phyloP scores from a whole-genome alignment of 2,888 invertebrate species.

The Hemithea aestivaria region DNA sequence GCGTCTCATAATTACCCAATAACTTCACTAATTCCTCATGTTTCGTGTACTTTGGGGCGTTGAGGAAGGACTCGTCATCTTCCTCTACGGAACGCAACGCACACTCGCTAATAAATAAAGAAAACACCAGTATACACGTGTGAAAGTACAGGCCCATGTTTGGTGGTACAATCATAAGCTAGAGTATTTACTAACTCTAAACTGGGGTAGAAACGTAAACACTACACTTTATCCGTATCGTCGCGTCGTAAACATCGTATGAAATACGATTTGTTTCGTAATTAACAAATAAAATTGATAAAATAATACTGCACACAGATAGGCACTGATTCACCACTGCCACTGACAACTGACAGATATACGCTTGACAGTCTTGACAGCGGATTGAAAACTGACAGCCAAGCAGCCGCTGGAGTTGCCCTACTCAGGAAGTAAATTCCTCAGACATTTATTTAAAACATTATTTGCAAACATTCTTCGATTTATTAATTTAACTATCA shows the following conservation, averaged over 20 bases:
- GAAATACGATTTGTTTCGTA: slow-evolving; percentile 14
- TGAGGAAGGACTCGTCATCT: slow-evolving; percentile 76
- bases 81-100: slow-evolving; percentile 53
- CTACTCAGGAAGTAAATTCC: too few species aligned
- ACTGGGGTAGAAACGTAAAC: slow-evolving; percentile 34
- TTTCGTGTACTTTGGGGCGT: slow-evolving; percentile 81
- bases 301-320: slow-evolving; percentile 5
- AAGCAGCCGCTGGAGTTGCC: too few species aligned
- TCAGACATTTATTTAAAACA: too few species aligned
- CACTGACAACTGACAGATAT: too few species aligned
- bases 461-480: too few species aligned
- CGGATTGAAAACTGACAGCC: too few species aligned
- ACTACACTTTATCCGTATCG: slow-evolving; percentile 30
- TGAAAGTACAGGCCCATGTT: slow-evolving; percentile 46
- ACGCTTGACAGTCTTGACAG: too few species aligned
- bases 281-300: slow-evolving; percentile 16
- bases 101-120: slow-evolving; percentile 51
- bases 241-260: slow-evolving; percentile 39
- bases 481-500: too few species aligned
- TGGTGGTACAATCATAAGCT: slow-evolving; percentile 24
- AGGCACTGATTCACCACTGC: too few species aligned
- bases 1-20: slow-evolving; percentile 78
- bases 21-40: slow-evolving; percentile 85
- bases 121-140: slow-evolving; percentile 53
- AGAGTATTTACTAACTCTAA: slow-evolving; percentile 23